Evolutionary conservation across 2,797 vertebrate species (phyloP).

Genomic region (Lagodon rhomboides): DNA sequence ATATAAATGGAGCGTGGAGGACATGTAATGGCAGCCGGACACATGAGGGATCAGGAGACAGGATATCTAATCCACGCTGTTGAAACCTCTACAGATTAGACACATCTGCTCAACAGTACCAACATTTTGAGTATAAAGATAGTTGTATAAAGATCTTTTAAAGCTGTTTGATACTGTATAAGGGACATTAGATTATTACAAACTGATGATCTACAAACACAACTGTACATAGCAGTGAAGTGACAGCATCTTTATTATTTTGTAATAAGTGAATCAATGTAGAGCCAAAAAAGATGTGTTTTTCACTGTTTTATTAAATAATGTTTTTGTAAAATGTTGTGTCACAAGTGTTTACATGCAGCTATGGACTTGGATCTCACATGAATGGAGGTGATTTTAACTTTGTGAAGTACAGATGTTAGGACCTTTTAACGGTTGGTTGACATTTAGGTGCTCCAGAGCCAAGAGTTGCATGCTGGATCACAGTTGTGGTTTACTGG

Average conservation of each 20-base stretch:
- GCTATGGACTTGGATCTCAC: not conserved
- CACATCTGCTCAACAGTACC: slow-evolving; percentile 1
- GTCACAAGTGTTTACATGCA: not conserved
- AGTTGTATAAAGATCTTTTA: not conserved
- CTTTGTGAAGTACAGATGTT: not conserved
- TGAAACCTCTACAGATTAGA: slow-evolving; percentile 22
- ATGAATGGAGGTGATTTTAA: not conserved
- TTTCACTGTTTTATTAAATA: slow-evolving; percentile 74
- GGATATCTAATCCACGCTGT: slow-evolving; percentile 5
- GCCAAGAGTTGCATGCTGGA: not conserved
- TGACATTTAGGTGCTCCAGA: too few relatives aligned
- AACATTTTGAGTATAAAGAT: slow-evolving; percentile 1
- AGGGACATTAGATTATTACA: not conserved
- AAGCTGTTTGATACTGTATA: slow-evolving; percentile 39
- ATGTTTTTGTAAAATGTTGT: slow-evolving; percentile 56
- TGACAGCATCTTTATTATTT: slow-evolving; percentile 39
- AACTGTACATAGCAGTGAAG: slow-evolving; percentile 53
- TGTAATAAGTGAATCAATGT: slow-evolving; percentile 45
- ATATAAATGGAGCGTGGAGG: slow-evolving; percentile 99
- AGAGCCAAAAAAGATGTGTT: slow-evolving; percentile 27
- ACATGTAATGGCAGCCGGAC: slow-evolving; percentile 87
- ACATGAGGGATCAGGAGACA: not conserved
- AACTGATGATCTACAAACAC: slow-evolving; percentile 1
- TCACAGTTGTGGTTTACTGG: not conserved
- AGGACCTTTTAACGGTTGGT: too few relatives aligned